Evolutionary conservation across 2,888 invertebrate species (phyloP), one percentile per base, ranked within the genome.

Genomic region (Blera fallax): DNA sequence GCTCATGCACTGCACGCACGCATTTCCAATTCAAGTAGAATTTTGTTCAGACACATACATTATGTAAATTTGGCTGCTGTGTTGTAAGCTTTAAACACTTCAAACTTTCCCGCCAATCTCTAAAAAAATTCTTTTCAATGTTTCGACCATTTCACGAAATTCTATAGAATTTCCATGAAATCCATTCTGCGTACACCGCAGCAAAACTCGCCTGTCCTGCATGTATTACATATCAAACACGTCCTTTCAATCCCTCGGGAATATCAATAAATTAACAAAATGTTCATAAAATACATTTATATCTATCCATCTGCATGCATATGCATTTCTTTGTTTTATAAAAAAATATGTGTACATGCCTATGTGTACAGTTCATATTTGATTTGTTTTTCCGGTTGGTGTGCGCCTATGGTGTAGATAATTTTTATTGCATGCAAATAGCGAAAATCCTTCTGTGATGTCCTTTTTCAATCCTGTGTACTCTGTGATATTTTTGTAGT

Each of bases 381-480:
- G 74, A 80, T 74, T 80, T 67, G 58, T 74, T 52, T 67, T 67
- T 67, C 67, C 80, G 54, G 18, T 74, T 60, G 37, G 43, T 58
- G 65, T 65, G 34, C 56, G 34, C 32, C 48, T 58, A 65, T 21
- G 32, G 73, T 74, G 74, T 74, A 80, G 74, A 81, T 81, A 81
- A 81, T 81, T 76, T 81, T 74, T 76, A 81, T 76, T 76, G 79
- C 74, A 81, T 76, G 67, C 76, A 76, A 81, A 81, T 76, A 81
- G 60, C 80, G 60, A 74, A 80, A 80, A 67, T 74, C 80, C 50
- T 62, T 67, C 14, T 50, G 32, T 40, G 14, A 43, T 11, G 58
- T 58, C 34, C 73, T 52, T 50, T 62, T 62, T 73, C 27, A 29
- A 24, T 32, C 21, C 14, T 5, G 7, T 18, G 18, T 7, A 14